phyloP scores from a whole-genome alignment of 2,797 vertebrate genomes.

The Trachops cirrhosus region DNA sequence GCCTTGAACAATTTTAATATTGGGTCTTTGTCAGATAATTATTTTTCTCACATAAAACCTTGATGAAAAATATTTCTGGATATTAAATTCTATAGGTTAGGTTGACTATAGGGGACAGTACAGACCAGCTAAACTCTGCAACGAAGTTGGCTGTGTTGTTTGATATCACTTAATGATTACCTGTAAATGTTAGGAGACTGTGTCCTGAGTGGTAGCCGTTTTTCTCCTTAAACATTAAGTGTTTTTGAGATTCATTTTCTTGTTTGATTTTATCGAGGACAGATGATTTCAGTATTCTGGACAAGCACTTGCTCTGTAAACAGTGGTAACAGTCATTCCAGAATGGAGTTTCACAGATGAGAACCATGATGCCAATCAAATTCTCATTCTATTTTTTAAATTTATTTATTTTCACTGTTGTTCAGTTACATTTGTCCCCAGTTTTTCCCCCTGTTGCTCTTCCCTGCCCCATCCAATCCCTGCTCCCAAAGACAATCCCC shows the following conservation, averaged over 20 bases:
- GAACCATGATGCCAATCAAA: not conserved
- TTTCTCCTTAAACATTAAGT: not conserved
- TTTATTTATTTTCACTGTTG: no score
- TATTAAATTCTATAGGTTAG: not conserved
- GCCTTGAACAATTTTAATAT: not conserved
- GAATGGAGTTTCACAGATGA: not conserved
- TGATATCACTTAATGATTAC: not conserved
- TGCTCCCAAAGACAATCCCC: no score
- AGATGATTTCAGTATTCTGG: not conserved
- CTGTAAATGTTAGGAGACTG: not conserved
- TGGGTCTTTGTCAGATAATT: not conserved
- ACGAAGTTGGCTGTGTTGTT: not conserved
- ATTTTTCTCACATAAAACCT: not conserved
- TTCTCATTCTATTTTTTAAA: not conserved
- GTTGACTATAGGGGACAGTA: not conserved
- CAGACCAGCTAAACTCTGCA: not conserved
- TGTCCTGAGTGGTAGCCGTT: not conserved
- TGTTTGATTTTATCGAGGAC: not conserved
- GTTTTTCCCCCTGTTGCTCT: no score
- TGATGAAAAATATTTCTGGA: not conserved
- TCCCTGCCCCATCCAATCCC: no score
- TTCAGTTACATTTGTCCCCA: no score
- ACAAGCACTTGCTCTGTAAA: not conserved
- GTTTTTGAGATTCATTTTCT: conserved; percentile 21
- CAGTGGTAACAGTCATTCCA: not conserved